These are phyloP conservation scores for Hyphantria cunea DNA, from an alignment of 1,140 invertebrate genomes.

Conservation along the genomic window DNA sequence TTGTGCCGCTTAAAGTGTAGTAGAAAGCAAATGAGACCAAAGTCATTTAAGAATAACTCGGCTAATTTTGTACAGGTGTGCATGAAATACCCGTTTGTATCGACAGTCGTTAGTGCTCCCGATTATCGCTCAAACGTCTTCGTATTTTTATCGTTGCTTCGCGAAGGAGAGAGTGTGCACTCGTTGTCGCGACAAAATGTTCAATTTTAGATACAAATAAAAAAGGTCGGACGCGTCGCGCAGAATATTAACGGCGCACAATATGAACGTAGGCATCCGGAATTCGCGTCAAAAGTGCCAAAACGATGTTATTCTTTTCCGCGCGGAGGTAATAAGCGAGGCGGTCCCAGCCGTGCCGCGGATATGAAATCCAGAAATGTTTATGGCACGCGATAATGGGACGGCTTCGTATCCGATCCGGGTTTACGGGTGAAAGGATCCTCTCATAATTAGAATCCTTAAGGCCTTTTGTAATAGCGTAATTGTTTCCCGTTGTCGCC, in stretches of 20 bases:
- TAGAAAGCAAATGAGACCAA: background rate
- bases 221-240: conserved; percentile 78
- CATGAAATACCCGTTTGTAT: conserved; percentile 42
- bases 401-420: conserved; percentile 64
- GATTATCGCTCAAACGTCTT: conserved; percentile 54
- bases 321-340: conserved; percentile 73
- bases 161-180: conserved; percentile 61
- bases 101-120: conserved; percentile 56
- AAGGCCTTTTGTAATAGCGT: conserved; percentile 64
- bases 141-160: conserved; percentile 73
- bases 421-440: conserved; percentile 57
- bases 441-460: conserved; percentile 68
- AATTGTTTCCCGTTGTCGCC: conserved; percentile 69
- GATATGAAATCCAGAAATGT: conserved; percentile 80
- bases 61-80: conserved; percentile 44
- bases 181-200: conserved; percentile 79
- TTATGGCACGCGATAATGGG: conserved; percentile 67
- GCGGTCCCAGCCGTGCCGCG: conserved; percentile 62
- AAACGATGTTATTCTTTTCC: conserved; percentile 80
- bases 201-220: conserved; percentile 82
- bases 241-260: conserved; percentile 80
- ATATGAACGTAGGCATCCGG: conserved; percentile 80
- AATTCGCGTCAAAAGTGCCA: conserved; percentile 78
- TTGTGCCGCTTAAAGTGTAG: too few relatives aligned
- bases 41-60: too few relatives aligned